Evolutionary conservation across 2,888 invertebrate species (phyloP), one percentile per base, ranked within the genome.

Genomic region (Dusona sp.): DNA sequence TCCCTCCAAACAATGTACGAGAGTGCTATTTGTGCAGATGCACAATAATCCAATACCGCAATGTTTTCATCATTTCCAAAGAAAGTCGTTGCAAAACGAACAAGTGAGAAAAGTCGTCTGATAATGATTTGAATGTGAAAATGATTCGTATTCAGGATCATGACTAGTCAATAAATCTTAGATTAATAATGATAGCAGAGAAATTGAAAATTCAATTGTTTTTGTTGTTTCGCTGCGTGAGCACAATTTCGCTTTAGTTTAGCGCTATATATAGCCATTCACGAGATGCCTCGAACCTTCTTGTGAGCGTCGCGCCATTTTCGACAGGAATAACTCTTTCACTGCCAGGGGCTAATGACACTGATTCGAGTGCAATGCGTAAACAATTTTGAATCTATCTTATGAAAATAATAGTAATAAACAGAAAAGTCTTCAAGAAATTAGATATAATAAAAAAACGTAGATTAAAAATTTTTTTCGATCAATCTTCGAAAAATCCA

Each of bases 291-390:
- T 61, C 83, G 61, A 83, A 72, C 72, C 57, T 29, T 22, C 75
- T 38, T 61, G 22, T 16, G 25, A 33, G 6, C 70, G 83, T 72
- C 80, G 38, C 75, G 51, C 67, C 13, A 68, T 57, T 77, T 78
- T 7, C 61, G 79, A 75, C 83, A 57, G 48, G 73, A 86, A 83
- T 86, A 86, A 86, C 86, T 86, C 72, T 79, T 61, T 57, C 65
- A 42, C 38, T 38, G 68, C 19, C n/a, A 61, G 72, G 51, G 80
- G 51, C 75, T 79, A 82, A 83, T 73, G 85, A 70, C 75, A 75
- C 78, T 48, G 33, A 25, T 65, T 70, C 25, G 64, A 75, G 33
- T 29, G 25, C 64, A 70, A 33, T 22, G 54, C 54, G 65, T 25
- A 22, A 36, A 33, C 19, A 48, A 64, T 25, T 38, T 9, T 13